Conservation (phyloP, 2,888 invertebrate genomes). For the Hydrotaea cyrtoneurina region DNA sequence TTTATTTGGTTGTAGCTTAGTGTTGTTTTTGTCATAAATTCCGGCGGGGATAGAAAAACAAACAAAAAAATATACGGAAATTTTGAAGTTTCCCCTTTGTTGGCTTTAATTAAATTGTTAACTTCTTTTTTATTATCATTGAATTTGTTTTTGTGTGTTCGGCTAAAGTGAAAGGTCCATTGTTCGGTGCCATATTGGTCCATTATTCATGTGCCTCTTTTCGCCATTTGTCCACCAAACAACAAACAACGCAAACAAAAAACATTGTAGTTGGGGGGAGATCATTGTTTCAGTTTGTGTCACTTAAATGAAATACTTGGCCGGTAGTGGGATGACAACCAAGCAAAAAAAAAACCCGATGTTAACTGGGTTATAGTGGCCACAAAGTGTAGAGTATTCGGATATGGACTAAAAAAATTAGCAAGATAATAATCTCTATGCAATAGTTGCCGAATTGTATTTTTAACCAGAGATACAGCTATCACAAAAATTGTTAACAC, state of each 20-base stretch:
- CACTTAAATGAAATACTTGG: slow-evolving; percentile 59
- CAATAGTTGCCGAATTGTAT: too few species aligned
- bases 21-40: too few species aligned
- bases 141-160: slow-evolving; percentile 12
- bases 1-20: too few species aligned
- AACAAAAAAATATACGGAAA: not conserved
- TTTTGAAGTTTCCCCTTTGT: not conserved
- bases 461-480: too few species aligned
- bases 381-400: not conserved
- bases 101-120: slow-evolving; percentile 13
- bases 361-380: not conserved
- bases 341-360: not conserved
- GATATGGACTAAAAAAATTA: too few species aligned
- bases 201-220: not conserved
- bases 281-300: slow-evolving; percentile 57
- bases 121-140: slow-evolving; percentile 1
- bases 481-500: too few species aligned
- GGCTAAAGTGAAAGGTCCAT: slow-evolving; percentile 27
- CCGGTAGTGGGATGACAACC: not conserved
- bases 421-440: too few species aligned
- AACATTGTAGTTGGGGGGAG: slow-evolving; percentile 1
- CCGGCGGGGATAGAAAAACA: not conserved
- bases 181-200: slow-evolving; percentile 9
- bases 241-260: not conserved
- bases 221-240: not conserved